Conservation (phyloP, 2,113 vertebrate species). For the Agapornis roseicollis region DNA sequence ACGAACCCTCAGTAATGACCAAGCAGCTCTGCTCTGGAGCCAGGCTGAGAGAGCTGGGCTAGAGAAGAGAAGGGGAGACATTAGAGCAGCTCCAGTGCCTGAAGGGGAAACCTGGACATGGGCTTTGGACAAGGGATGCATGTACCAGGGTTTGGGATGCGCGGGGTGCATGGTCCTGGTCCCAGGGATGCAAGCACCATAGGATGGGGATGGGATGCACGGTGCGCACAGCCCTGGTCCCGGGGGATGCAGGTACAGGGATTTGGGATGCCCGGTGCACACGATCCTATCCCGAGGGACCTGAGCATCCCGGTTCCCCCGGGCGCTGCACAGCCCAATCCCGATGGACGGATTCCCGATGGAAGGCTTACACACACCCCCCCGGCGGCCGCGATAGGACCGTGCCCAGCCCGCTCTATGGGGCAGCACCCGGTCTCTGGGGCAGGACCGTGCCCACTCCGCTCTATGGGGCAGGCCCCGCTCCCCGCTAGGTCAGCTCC, state of each 20-base stretch:
- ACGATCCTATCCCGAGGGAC: background rate
- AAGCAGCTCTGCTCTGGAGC: background rate
- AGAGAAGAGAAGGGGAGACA: background rate
- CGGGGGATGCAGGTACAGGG: too few relatives aligned
- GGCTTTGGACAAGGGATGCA: too few relatives aligned
- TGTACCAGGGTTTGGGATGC: background rate
- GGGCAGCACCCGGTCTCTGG: too few relatives aligned
- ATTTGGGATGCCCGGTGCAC: background rate
- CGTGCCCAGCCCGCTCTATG: too few relatives aligned
- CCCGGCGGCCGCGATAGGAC: too few relatives aligned
- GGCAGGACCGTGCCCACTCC: too few relatives aligned
- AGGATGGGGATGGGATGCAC: background rate
- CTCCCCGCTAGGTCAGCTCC: too few relatives aligned
- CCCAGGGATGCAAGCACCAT: too few relatives aligned
- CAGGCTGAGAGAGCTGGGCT: too few relatives aligned
- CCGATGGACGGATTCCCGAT: background rate
- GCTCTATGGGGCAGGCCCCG: rapidly evolving
- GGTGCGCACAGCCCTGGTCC: background rate
- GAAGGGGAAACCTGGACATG: background rate
- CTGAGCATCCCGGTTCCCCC: background rate
- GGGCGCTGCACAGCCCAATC: background rate
- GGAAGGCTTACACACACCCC: background rate
- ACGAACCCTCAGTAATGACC: rapidly evolving
- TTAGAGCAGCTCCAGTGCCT: too few relatives aligned
- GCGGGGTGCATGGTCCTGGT: rapidly evolving